Base-by-base conservation (phyloP, 2,888 invertebrate species). In the Acleris literana region DNA sequence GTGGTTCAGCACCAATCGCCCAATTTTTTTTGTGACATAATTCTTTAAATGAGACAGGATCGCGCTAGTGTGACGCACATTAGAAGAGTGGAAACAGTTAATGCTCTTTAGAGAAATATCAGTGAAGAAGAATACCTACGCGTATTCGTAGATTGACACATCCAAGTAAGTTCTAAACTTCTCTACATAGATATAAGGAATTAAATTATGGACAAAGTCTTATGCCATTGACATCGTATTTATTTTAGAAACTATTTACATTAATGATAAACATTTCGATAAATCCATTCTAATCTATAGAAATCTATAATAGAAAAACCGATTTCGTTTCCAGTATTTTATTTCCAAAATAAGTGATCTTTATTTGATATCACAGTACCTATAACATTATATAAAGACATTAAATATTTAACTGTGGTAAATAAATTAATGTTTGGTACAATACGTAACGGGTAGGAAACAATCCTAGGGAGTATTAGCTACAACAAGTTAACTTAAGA, bases 341-440 rank as follows among this genome's bases (percentile, higher is more conserved):
- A 44, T 73, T 72, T 58, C 65, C 69, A 71, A 72, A 72, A 72
- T 72, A 67, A 74, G 77, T 75, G 71, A 75, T 72, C 72, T 72
- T 79, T 74, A 77, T 78, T 78, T 81, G 77, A 84, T 90, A 91
- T 91, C 90, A 91, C 91, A 91, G 89, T 87, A 55, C 29, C 65
- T 65, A 82, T 76, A 87, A 84, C 77, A 77, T 86, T 85, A 83
- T 76, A 77, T 77, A 75, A 77, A 69, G 63, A 66, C 70, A 62
- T 69, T 68, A 69, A 29, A 52, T 69, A 69, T 57, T 62, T 68
- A 69, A 61, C 64, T 68, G 76, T 76, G 77, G 74, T 74, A 74
- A 74, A 73, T 71, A 69, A 69, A 71, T 61, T 76, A 77, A 74
- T 73, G 79, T 71, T 76, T 64, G 70, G 74, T 72, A 76, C 68